Percentiles rank a stretch among this genome's conserved stretches.
phyloP scores from a whole-genome alignment of 2,113 vertebrate species.

The Tachysurus vachellii region DNA sequence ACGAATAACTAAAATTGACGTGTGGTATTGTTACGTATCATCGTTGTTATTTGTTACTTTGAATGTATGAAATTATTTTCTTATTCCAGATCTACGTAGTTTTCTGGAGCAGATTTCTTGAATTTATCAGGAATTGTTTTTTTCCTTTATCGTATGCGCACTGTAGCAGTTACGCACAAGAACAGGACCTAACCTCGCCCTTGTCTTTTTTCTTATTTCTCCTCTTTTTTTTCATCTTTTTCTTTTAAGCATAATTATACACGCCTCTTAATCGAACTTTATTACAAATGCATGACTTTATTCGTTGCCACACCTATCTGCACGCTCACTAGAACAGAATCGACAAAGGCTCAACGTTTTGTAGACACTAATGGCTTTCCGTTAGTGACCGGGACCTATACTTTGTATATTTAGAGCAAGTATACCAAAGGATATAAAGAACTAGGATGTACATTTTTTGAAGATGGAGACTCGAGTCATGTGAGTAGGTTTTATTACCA shows the following conservation, averaged over 20 bases:
- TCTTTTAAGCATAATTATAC: neutral
- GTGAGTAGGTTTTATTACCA: neutral
- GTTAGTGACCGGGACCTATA: slow-evolving; percentile 18
- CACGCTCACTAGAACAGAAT: slow-evolving; percentile 17
- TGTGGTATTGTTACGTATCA: slow-evolving; percentile 51
- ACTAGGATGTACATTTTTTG: neutral
- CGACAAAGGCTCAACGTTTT: neutral
- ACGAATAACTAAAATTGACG: slow-evolving; percentile 36
- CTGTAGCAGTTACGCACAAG: neutral
- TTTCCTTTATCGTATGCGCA: neutral
- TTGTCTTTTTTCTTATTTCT: neutral
- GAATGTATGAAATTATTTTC: slow-evolving; percentile 53
- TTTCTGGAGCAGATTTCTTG: neutral
- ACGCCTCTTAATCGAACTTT: neutral
- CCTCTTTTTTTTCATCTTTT: neutral
- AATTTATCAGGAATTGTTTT: neutral
- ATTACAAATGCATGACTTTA: neutral
- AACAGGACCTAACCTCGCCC: neutral
- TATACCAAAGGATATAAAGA: slow-evolving; percentile 31
- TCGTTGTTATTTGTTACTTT: slow-evolving; percentile 61
- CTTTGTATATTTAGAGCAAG: neutral
- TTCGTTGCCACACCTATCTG: neutral
- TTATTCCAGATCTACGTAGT: slow-evolving; percentile 46
- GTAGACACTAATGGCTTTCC: neutral
- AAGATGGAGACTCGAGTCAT: neutral